A percentile compares a stretch with the other conserved stretches of the same genome.
Conservation (phyloP, 2,888 invertebrate genomes). For the Andrena chrysosceles region DNA sequence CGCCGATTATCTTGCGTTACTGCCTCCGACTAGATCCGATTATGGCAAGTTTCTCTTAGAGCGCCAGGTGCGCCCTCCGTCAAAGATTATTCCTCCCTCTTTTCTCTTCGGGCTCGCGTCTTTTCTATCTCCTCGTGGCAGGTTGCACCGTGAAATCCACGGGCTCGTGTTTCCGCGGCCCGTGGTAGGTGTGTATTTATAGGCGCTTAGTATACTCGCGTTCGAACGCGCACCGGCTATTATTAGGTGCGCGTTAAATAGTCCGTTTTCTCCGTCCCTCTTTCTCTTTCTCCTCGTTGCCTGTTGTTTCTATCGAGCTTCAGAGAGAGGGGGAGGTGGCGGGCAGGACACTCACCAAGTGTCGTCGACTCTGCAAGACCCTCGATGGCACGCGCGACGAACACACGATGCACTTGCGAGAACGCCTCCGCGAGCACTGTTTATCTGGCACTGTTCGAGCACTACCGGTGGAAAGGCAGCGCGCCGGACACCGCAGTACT, state of each 20-base stretch:
- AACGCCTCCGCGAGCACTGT: constrained; percentile 14
- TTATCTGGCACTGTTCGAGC: constrained; percentile 35
- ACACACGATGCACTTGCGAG: constrained; percentile 33
- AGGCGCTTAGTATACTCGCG: constrained; percentile 74
- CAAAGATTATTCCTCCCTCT: constrained; percentile 53
- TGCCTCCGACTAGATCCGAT: constrained; percentile 67
- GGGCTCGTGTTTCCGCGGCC: constrained; percentile 77
- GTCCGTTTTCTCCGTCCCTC: constrained; percentile 61
- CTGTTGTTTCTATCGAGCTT: not conserved
- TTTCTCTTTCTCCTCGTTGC: constrained; percentile 29
- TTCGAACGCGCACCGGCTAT: constrained; percentile 73
- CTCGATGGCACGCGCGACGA: constrained; percentile 25
- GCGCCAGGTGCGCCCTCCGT: constrained; percentile 60
- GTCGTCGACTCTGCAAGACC: not conserved
- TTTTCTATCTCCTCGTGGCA: constrained; percentile 60
- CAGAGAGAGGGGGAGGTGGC: not conserved
- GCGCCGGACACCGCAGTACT: not conserved
- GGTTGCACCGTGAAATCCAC: constrained; percentile 75
- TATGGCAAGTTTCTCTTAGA: constrained; percentile 62
- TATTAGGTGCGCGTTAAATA: constrained; percentile 76
- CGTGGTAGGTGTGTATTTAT: constrained; percentile 74
- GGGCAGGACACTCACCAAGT: not conserved
- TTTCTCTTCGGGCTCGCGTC: constrained; percentile 37
- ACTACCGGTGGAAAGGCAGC: constrained; percentile 25
- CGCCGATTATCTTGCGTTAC: constrained; percentile 69